Evolutionary conservation across 2,797 vertebrate species (phyloP).

Genomic region (Graptemys geographica): DNA sequence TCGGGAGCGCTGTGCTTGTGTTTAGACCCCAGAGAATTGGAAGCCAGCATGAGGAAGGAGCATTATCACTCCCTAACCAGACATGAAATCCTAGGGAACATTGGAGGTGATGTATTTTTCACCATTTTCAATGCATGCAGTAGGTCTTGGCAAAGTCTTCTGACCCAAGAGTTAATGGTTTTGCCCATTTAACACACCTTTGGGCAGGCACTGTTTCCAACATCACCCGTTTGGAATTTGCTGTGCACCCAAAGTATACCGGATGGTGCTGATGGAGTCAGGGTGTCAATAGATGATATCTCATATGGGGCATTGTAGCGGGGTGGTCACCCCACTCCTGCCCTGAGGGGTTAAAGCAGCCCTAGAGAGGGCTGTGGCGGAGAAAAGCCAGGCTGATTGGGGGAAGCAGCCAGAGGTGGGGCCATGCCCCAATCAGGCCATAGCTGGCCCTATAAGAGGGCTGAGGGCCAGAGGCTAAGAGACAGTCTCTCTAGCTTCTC

Average conservation of each 20-base stretch:
- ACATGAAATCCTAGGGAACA: background rate
- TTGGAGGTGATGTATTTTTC: background rate
- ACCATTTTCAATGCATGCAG: background rate
- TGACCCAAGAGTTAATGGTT: background rate
- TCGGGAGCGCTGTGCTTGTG: background rate
- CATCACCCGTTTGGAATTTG: background rate
- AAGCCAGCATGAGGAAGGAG: background rate
- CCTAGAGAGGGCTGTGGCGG: too few species aligned
- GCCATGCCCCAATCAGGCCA: too few species aligned
- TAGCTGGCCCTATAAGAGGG: too few species aligned
- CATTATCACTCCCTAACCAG: rapidly evolving
- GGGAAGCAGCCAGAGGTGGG: too few species aligned
- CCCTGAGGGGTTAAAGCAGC: too few species aligned
- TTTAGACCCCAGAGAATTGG: background rate
- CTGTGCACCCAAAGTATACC: background rate
- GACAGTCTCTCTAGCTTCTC: too few species aligned
- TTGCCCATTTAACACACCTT: background rate
- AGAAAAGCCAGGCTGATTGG: too few species aligned
- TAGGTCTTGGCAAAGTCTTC: background rate
- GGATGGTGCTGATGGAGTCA: background rate
- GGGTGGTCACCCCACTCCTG: too few species aligned
- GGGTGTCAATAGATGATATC: background rate
- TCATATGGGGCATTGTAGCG: too few species aligned
- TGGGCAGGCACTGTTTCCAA: background rate
- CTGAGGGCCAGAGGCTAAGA: too few species aligned